Percentiles rank a stretch among this genome's conserved stretches.
phyloP scores from a whole-genome alignment of 2,113 vertebrate species.

The Erythrocercus mccallii region DNA sequence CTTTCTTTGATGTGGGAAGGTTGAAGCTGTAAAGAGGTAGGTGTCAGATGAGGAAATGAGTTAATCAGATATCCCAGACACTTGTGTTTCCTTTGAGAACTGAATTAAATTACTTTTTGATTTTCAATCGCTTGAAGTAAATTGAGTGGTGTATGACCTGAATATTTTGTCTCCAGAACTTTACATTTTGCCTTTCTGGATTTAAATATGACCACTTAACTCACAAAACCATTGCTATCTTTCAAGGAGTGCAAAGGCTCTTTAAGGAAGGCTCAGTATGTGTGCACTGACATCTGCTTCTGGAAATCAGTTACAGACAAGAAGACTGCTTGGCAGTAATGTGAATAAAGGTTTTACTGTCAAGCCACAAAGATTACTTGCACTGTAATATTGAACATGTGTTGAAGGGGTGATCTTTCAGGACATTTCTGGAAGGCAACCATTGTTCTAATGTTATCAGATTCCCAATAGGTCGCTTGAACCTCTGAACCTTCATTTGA shows the following conservation, averaged over 20 bases:
- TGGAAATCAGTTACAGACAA: not conserved
- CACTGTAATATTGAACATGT: not conserved
- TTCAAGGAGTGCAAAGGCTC: not conserved
- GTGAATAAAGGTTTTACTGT: not conserved
- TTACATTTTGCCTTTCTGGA: not conserved
- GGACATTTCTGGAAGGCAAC: not conserved
- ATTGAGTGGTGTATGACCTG: not conserved
- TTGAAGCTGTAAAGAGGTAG: not conserved
- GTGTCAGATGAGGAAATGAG: not conserved
- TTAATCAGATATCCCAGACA: slow-evolving; percentile 3
- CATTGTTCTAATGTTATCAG: not conserved
- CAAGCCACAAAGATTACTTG: not conserved
- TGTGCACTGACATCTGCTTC: not conserved
- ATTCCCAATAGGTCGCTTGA: not conserved
- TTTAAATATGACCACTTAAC: not conserved
- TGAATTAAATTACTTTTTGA: slow-evolving; percentile 2
- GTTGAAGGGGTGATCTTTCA: not conserved
- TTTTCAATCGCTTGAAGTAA: not conserved
- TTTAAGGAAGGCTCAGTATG: not conserved
- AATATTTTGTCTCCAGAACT: not conserved
- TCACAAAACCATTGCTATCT: not conserved
- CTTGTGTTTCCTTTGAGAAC: not conserved
- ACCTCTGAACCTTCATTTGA: not conserved
- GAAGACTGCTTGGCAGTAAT: not conserved
- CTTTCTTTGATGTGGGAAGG: not conserved